Base-by-base conservation (phyloP, 2,888 invertebrate species). In the Idaea biselata region DNA sequence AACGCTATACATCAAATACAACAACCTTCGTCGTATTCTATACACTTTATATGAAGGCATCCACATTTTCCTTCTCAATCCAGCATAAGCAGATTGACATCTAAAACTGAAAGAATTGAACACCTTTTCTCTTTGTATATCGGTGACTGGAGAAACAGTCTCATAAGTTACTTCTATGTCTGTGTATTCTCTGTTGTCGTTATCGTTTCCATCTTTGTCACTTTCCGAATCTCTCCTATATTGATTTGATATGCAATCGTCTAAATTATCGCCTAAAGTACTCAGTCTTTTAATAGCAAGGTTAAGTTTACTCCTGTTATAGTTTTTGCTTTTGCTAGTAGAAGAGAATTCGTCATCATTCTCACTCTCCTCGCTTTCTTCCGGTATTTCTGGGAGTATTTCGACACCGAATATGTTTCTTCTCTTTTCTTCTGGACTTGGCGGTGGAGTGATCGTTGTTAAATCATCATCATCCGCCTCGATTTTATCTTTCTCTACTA, bases 311-410 rank as follows among this genome's bases (percentile, higher is more conserved):
- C 86, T 86, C 67, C 85, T 88, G 69, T 80, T 83, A 64, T 75
- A 83, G 64, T 70, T 79, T 25, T 73, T 64, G 64, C 76, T 73
- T 66, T 76, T 78, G 57, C 75, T 75, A 44, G 66, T 72, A 55
- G 71, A 63, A 63, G 83, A 76, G 14, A 84, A 84, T 18, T 75
- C 73, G 14, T 86, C 86, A 53, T 83, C 86, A 18, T 85, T 84
- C 76, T 93, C 93, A 54, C 83, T 86, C 18, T 85, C 84, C 76
- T 93, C 93, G 63, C 87, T 91, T 75, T 93, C 93, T 77, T 93
- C 93, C 4, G 90, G 89, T 77, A 93, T 93, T 79, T 93, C 90
- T 25, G 93, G 93, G 63, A 93, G 77, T 73, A 93, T 91, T 74
- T 93, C 90, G 57, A 93, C 91, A 4, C 93, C 93, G 69, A 89